A percentile compares a stretch with the other conserved stretches of the same genome.
Conservation (phyloP, 2,888 invertebrate species). For the Helicoverpa assulta region DNA sequence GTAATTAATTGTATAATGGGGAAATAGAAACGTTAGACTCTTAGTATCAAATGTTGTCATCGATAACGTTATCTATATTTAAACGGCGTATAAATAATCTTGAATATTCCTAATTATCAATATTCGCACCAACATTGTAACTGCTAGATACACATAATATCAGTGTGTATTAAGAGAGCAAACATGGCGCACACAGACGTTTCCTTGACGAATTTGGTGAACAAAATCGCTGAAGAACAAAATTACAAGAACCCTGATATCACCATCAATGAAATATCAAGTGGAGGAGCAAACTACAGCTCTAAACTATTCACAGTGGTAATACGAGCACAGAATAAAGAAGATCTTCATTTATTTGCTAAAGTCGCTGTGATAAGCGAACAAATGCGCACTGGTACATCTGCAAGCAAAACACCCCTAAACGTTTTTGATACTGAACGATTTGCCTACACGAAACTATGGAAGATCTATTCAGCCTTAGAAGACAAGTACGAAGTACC, state of each 20-base stretch:
- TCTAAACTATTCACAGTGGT: constrained; percentile 37
- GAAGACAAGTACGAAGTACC: constrained; percentile 41
- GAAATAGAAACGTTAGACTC: too few species aligned
- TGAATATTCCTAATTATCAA: too few species aligned
- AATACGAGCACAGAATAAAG: constrained; percentile 21
- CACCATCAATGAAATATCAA: constrained; percentile 32
- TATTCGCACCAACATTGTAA: too few species aligned
- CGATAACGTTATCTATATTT: too few species aligned
- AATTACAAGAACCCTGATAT: constrained; percentile 33
- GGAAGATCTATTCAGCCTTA: constrained; percentile 27
- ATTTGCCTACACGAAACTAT: constrained; percentile 39
- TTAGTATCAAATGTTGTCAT: too few species aligned
- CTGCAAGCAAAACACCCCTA: background rate
- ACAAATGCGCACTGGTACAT: constrained; percentile 17
- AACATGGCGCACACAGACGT: constrained; percentile 27
- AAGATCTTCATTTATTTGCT: constrained; percentile 44
- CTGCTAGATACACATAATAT: background rate
- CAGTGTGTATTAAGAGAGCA: background rate
- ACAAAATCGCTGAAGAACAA: constrained; percentile 41
- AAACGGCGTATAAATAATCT: too few species aligned
- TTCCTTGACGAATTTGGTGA: constrained; percentile 12
- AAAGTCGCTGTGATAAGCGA: constrained; percentile 41
- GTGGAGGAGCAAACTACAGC: constrained; percentile 53
- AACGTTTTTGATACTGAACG: constrained; percentile 42
- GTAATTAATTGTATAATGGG: too few species aligned